These are phyloP conservation scores for Myrmecophaga tridactyla DNA, from an alignment of 2,113 vertebrate genomes.

Conservation along the genomic window DNA sequence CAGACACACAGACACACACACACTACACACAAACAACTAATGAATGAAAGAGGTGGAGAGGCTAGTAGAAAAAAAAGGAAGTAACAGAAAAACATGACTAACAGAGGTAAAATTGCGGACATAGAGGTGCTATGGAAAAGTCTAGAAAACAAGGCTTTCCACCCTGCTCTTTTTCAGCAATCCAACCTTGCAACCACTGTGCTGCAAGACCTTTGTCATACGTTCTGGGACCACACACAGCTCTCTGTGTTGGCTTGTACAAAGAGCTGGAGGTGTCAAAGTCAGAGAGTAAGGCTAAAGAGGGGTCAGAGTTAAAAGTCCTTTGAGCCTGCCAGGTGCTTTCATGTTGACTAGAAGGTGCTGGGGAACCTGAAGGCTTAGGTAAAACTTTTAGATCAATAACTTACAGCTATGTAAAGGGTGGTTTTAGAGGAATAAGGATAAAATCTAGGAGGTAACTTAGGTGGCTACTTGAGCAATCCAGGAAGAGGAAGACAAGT, in stretches of 20 bases:
- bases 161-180: slow-evolving; percentile 78
- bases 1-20: too few relatives aligned
- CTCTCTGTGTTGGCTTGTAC: background rate
- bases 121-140: background rate
- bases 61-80: background rate
- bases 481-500: background rate
- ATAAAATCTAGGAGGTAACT: background rate
- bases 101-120: background rate
- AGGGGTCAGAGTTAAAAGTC: background rate
- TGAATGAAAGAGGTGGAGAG: background rate
- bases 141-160: slow-evolving; percentile 86
- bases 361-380: background rate
- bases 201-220: slow-evolving; percentile 86
- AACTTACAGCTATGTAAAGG: background rate
- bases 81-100: background rate
- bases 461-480: background rate
- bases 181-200: slow-evolving; percentile 87
- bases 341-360: background rate
- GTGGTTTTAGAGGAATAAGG: background rate
- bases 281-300: background rate
- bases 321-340: background rate
- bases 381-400: background rate
- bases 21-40: background rate
- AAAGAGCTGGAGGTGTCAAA: background rate
- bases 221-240: background rate